Conservation (phyloP, 2,888 invertebrate genomes). For the Chloromyia formosa region DNA sequence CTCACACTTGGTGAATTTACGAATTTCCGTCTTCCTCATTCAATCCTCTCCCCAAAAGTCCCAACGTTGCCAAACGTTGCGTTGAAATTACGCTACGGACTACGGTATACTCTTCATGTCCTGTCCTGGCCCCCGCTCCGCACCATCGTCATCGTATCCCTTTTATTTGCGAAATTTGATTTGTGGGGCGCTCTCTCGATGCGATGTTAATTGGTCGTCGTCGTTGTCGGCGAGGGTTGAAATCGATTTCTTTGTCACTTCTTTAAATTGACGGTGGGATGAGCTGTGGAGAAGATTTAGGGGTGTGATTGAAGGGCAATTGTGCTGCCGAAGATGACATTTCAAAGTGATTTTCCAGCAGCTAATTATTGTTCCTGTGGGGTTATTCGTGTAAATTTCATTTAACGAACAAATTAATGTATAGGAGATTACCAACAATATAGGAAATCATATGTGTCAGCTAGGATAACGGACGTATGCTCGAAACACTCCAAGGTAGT, state of each 20-base stretch:
- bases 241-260: constrained; percentile 35
- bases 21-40: constrained; percentile 12
- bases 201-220: constrained; percentile 40
- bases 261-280: constrained; percentile 14
- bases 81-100: constrained; percentile 7
- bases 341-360: neutral
- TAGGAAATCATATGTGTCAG: too few species aligned
- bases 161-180: constrained; percentile 48
- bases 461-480: too few species aligned
- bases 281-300: neutral
- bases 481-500: too few species aligned
- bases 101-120: neutral
- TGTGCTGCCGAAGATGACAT: neutral
- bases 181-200: constrained; percentile 46
- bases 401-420: too few species aligned
- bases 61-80: neutral
- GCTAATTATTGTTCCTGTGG: constrained; percentile 2
- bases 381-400: too few species aligned
- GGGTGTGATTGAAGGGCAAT: neutral
- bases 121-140: neutral
- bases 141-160: constrained; percentile 13
- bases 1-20: neutral
- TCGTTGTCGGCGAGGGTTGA: constrained; percentile 17
- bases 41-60: neutral
- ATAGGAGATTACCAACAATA: too few species aligned